Conservation (phyloP, 2,797 vertebrate species). For the Schizopygopsis pylzovi region DNA sequence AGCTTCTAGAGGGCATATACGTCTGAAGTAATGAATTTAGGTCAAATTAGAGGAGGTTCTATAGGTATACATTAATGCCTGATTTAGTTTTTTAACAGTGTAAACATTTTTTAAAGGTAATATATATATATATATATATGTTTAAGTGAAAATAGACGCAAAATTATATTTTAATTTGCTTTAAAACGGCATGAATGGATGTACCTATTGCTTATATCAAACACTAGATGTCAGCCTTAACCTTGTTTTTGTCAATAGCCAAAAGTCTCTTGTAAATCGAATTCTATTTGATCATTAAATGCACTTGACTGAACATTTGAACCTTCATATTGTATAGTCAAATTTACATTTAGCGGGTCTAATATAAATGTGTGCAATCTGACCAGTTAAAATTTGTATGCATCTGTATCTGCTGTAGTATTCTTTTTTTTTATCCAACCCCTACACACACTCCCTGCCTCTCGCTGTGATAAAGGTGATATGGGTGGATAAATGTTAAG, state of each 20-base stretch:
- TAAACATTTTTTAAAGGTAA: neutral
- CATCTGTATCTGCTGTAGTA: slow-evolving; percentile 51
- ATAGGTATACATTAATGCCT: too few relatives aligned
- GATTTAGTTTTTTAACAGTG: neutral
- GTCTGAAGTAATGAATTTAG: too few relatives aligned
- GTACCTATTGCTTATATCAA: neutral
- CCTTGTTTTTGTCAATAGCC: neutral
- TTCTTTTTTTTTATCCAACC: slow-evolving; percentile 23
- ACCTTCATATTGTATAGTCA: neutral
- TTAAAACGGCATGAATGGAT: neutral
- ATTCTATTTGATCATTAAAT: neutral
- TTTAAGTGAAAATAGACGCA: neutral
- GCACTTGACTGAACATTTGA: neutral
- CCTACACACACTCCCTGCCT: slow-evolving; percentile 15
- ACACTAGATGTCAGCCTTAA: slow-evolving; percentile 37
- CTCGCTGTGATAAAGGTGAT: slow-evolving; percentile 45
- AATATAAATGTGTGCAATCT: neutral
- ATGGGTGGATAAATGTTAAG: slow-evolving; percentile 42
- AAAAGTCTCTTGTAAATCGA: neutral
- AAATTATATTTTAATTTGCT: neutral
- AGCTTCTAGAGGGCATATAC: too few relatives aligned
- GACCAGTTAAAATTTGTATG: neutral
- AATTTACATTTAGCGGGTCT: neutral
- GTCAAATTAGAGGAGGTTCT: too few relatives aligned
- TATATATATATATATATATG: too few relatives aligned